A percentile compares a stretch with the other conserved stretches of the same genome.
phyloP scores from a whole-genome alignment of 2,113 vertebrate species.

The Nerophis lumbriciformis region DNA sequence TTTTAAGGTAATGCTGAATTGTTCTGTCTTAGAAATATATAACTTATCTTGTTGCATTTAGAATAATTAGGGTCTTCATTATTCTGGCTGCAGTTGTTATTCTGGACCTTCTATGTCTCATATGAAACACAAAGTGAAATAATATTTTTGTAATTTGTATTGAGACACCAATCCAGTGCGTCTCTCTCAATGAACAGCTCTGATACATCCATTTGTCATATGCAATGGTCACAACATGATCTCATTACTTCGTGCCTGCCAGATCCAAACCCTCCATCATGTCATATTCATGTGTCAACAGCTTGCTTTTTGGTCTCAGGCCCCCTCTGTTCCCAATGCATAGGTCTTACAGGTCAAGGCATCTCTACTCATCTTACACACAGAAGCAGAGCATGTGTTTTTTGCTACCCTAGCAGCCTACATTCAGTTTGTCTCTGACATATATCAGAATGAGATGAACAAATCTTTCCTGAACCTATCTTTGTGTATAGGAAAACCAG shows the following conservation, averaged over 20 bases:
- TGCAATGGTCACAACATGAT: constrained; percentile 5
- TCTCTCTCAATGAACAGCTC: too few species aligned
- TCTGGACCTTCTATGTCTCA: too few species aligned
- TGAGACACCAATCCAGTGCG: too few species aligned
- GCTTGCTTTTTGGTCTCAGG: background rate
- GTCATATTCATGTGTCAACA: constrained; percentile 29
- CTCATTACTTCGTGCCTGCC: constrained; percentile 17
- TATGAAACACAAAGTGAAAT: background rate
- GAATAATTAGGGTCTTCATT: too few species aligned
- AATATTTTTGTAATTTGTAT: too few species aligned
- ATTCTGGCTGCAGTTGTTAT: too few species aligned
- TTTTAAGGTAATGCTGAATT: too few species aligned
- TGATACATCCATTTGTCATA: background rate
- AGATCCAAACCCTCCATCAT: constrained; percentile 16
- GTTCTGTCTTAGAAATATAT: too few species aligned
- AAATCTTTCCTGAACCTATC: too few species aligned
- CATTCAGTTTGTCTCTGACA: constrained; percentile 34
- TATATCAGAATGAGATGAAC: constrained; percentile 16
- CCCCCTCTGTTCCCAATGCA: constrained; percentile 39
- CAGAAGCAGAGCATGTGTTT: constrained; percentile 34
- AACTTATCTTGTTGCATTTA: too few species aligned
- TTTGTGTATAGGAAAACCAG: too few species aligned
- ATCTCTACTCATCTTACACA: constrained; percentile 34
- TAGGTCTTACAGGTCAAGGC: constrained; percentile 51
- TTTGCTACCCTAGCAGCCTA: constrained; percentile 39